Evolutionary conservation across 2,888 invertebrate genomes (phyloP).

Genomic region (Rhagonycha lutea): DNA sequence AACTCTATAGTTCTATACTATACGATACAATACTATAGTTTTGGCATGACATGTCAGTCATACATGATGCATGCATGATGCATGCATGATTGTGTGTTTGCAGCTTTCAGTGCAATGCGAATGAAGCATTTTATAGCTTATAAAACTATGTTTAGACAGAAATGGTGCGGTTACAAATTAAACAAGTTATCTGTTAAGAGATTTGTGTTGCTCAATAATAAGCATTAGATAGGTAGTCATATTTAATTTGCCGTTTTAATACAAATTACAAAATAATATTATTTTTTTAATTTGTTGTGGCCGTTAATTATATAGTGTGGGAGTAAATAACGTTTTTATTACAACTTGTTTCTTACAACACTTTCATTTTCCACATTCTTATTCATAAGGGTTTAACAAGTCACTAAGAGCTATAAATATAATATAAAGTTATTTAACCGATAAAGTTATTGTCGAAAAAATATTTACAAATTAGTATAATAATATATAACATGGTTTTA

Average conservation of each 20-base stretch:
- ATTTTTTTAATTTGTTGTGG: not conserved
- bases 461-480: not conserved
- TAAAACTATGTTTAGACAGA: no score
- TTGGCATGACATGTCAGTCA: no score
- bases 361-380: not conserved
- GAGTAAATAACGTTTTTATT: not conserved
- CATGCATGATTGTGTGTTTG: no score
- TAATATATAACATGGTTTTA: not conserved
- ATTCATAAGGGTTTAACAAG: not conserved
- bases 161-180: no score
- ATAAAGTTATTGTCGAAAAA: not conserved
- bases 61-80: no score
- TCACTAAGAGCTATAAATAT: not conserved
- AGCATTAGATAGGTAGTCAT: no score
- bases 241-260: not conserved
- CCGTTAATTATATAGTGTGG: not conserved
- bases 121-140: no score
- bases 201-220: no score
- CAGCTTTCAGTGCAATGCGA: no score
- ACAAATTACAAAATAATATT: not conserved
- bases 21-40: no score
- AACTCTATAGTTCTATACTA: no score
- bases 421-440: not conserved
- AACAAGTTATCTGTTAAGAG: no score
- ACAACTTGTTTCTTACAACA: not conserved